Percentiles rank a stretch among this genome's conserved stretches.
phyloP scores from a whole-genome alignment of 2,113 vertebrate genomes.

The Struthidea cinerea region DNA sequence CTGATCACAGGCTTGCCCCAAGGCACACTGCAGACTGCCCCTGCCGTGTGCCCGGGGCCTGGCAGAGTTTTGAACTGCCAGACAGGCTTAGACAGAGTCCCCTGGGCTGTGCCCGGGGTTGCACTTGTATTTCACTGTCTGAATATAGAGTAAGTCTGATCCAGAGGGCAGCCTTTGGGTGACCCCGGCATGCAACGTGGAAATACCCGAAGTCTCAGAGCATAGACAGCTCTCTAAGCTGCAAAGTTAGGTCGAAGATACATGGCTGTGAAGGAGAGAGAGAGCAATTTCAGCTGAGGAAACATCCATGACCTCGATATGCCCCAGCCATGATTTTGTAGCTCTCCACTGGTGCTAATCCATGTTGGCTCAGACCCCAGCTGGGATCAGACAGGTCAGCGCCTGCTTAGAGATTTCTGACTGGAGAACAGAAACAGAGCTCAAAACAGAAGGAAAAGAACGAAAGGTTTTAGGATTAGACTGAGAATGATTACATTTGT shows the following conservation, averaged over 20 bases:
- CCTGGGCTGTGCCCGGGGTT: not conserved
- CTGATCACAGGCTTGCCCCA: not conserved
- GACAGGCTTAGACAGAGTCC: not conserved
- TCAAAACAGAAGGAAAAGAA: not conserved
- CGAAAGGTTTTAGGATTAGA: not conserved
- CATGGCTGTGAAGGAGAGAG: rapidly evolving
- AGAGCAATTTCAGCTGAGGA: not conserved
- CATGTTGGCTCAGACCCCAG: constrained; percentile 18
- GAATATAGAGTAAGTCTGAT: not conserved
- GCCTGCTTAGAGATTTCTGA: not conserved
- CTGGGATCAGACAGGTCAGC: constrained; percentile 37
- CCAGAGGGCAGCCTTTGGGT: not conserved
- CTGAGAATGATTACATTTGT: not conserved
- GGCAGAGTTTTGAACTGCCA: not conserved
- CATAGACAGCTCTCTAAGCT: not conserved
- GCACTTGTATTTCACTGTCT: not conserved
- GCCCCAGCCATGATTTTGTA: not conserved
- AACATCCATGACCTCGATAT: constrained; percentile 14
- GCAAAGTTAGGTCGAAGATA: not conserved
- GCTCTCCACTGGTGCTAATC: constrained; percentile 43
- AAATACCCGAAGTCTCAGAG: not conserved
- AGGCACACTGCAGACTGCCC: not conserved
- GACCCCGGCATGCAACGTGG: not conserved
- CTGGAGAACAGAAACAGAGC: not conserved
- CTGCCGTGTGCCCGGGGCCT: not conserved